Evolutionary conservation across 2,113 vertebrate species (phyloP).

Genomic region (Nyctereutes procyonoides): DNA sequence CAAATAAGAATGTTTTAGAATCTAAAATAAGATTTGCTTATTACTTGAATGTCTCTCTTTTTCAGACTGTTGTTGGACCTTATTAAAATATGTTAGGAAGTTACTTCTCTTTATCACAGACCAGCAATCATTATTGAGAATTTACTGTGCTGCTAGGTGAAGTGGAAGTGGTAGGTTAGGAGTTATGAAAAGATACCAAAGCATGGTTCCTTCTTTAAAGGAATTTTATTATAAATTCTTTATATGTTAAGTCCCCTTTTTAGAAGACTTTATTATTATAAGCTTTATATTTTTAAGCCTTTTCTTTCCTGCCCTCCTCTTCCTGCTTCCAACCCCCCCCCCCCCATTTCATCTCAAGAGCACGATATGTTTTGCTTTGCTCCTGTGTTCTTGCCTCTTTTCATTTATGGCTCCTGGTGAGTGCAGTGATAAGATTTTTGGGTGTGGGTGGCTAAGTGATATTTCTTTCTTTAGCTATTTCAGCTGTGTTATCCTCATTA

Average conservation of each 20-base stretch:
- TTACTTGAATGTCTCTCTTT: neutral
- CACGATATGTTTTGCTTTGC: neutral
- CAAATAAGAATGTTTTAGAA: neutral
- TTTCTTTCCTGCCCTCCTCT: neutral
- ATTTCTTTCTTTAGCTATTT: neutral
- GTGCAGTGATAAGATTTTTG: neutral
- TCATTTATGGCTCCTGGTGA: neutral
- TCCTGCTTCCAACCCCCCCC: neutral
- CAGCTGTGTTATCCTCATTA: neutral
- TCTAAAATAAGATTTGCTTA: neutral
- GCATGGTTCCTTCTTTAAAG: neutral
- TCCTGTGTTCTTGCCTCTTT: neutral
- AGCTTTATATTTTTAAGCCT: neutral
- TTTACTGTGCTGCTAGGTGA: neutral
- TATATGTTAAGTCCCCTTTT: neutral
- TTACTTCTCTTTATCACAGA: neutral
- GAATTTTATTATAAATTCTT: neutral
- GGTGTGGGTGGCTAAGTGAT: neutral
- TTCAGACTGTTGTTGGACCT: neutral
- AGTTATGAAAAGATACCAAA: neutral
- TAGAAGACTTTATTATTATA: neutral
- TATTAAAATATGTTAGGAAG: neutral
- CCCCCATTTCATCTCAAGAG: neutral
- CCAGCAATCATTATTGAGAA: neutral
- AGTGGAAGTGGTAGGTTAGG: neutral